Conservation (phyloP, 1,140 invertebrate genomes). For the Steinernema feltiae region DNA sequence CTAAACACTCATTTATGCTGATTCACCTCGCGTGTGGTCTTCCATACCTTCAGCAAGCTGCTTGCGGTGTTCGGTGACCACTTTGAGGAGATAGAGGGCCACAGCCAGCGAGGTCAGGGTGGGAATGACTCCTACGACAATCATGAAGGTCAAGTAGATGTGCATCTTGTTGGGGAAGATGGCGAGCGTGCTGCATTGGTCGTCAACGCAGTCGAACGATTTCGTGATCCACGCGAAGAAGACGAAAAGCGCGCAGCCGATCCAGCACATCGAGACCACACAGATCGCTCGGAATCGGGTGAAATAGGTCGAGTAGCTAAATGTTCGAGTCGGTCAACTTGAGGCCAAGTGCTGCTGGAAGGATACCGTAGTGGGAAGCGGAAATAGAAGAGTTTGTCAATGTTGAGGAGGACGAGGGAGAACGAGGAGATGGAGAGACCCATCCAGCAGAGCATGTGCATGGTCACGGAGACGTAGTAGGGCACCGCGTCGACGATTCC, state of each 20-base stretch:
- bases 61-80: constrained; percentile 25
- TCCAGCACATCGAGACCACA: constrained; percentile 16
- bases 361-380: constrained; percentile 25
- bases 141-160: constrained; percentile 29
- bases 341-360: not conserved
- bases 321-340: not conserved
- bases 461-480: constrained; percentile 21
- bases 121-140: constrained; percentile 26
- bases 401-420: constrained; percentile 27
- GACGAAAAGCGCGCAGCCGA: constrained; percentile 21
- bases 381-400: constrained; percentile 30
- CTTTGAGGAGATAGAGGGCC: constrained; percentile 29
- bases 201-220: constrained; percentile 25
- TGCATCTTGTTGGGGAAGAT: constrained; percentile 30
- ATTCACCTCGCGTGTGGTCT: not conserved
- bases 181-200: constrained; percentile 18
- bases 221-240: constrained; percentile 20
- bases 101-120: constrained; percentile 27
- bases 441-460: constrained; percentile 31
- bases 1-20: not conserved
- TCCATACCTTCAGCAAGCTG: constrained; percentile 29
- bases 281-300: constrained; percentile 14
- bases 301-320: constrained; percentile 1
- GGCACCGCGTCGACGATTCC: constrained; percentile 21
- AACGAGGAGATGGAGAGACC: constrained; percentile 25